Percentiles rank a stretch among this genome's conserved stretches.
These are phyloP conservation scores for Dendrolimus punctatus DNA, from an alignment of 1,140 invertebrate species.

Conservation along the genomic window DNA sequence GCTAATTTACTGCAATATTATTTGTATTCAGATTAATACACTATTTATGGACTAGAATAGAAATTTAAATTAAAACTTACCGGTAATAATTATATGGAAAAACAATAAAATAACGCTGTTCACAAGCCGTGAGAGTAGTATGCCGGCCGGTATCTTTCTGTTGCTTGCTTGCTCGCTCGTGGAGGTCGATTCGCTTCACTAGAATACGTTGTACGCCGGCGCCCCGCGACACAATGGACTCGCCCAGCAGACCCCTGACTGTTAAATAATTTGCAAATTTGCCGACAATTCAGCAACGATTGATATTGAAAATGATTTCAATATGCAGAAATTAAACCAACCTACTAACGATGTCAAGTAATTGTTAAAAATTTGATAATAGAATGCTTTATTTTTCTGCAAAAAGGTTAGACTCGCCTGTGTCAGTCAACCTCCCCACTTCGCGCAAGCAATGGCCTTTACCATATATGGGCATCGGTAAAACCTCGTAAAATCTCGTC, in stretches of 20 bases:
- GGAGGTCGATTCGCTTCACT: constrained; percentile 58
- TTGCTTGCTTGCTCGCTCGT: constrained; percentile 30
- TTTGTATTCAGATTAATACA: no score
- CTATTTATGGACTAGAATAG: background rate
- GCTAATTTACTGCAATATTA: no score
- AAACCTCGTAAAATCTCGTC: constrained; percentile 52
- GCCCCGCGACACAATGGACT: constrained; percentile 38
- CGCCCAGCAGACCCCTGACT: constrained; percentile 40
- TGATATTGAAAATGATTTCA: constrained; percentile 29
- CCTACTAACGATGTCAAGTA: constrained; percentile 31
- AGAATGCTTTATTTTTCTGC: constrained; percentile 41
- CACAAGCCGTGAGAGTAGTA: constrained; percentile 47
- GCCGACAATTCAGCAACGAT: constrained; percentile 19
- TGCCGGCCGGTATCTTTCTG: constrained; percentile 46
- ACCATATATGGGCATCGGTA: constrained; percentile 87
- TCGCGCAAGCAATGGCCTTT: constrained; percentile 73
- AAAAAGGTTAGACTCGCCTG: constrained; percentile 38
- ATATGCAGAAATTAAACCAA: constrained; percentile 25
- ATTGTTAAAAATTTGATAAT: constrained; percentile 45
- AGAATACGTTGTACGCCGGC: constrained; percentile 37
- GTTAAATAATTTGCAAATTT: constrained; percentile 32
- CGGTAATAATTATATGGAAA: constrained; percentile 16
- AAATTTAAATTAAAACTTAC: constrained; percentile 19
- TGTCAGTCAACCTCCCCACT: constrained; percentile 39
- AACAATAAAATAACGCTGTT: constrained; percentile 30